Percentiles rank a stretch among this genome's conserved stretches.
phyloP scores from a whole-genome alignment of 2,797 vertebrate species.

The Semotilus atromaculatus region DNA sequence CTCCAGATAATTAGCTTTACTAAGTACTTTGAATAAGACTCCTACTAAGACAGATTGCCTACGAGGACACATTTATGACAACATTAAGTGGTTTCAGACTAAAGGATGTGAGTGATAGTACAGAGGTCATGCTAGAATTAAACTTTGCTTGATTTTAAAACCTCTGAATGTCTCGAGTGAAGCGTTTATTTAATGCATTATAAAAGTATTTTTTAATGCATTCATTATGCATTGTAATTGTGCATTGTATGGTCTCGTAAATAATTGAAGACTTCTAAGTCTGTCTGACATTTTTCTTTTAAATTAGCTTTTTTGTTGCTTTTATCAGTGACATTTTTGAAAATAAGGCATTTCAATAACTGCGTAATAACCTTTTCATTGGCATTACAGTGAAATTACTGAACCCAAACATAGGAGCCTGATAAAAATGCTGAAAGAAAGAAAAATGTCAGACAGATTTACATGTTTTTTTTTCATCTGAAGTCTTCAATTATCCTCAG shows the following conservation, averaged over 20 bases:
- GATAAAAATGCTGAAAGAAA: too few species aligned
- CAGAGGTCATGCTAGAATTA: not conserved
- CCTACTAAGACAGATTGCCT: conserved; percentile 34
- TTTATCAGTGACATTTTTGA: too few species aligned
- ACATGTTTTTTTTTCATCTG: too few species aligned
- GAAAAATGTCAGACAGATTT: too few species aligned
- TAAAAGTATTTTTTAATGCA: not conserved
- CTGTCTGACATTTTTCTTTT: too few species aligned
- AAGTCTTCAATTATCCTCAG: too few species aligned
- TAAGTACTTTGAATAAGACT: conserved; percentile 34
- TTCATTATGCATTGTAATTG: not conserved
- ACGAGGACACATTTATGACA: conserved; percentile 24
- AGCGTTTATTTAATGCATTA: not conserved
- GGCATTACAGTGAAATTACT: too few species aligned
- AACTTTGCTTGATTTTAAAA: conserved; percentile 24
- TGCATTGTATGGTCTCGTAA: not conserved
- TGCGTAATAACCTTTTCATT: too few species aligned
- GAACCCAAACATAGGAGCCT: too few species aligned
- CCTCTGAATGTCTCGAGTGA: not conserved
- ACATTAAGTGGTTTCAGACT: conserved; percentile 47
- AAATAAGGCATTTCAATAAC: too few species aligned
- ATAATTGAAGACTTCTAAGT: not conserved
- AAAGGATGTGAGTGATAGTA: conserved; percentile 29
- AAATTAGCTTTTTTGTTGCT: too few species aligned
- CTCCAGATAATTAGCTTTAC: conserved; percentile 38